phyloP scores from a whole-genome alignment of 2,797 vertebrate genomes.

The Gambusia yucatana region DNA sequence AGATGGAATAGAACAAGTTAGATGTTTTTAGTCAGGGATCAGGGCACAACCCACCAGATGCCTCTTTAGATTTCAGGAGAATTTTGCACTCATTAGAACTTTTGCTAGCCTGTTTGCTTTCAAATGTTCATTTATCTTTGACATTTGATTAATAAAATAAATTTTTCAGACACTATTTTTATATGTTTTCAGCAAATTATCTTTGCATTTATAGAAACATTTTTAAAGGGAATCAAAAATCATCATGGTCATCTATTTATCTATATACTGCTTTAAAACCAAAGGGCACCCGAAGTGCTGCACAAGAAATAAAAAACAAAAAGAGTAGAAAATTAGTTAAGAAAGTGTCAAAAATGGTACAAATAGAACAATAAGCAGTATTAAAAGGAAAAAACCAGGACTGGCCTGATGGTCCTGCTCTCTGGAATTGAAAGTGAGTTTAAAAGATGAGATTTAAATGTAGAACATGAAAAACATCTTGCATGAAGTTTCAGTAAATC shows the following conservation, averaged over 20 bases:
- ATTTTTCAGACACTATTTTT: not conserved
- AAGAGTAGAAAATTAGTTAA: no score
- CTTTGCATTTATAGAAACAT: not conserved
- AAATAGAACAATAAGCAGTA: no score
- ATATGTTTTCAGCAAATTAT: not conserved
- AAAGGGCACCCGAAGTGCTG: no score
- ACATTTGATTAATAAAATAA: not conserved
- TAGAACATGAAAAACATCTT: not conserved
- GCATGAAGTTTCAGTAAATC: not conserved
- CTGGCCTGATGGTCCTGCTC: no score
- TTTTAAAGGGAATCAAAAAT: not conserved
- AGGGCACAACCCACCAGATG: no score
- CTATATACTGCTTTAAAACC: no score
- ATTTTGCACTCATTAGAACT: not conserved
- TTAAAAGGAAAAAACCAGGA: no score
- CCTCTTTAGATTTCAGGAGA: not conserved
- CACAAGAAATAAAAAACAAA: no score
- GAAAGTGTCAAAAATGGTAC: no score
- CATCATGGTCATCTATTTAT: no score
- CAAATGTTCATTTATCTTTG: not conserved
- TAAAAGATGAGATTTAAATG: no score
- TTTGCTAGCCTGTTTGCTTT: not conserved
- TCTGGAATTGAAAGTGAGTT: no score
- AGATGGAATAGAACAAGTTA: not conserved
- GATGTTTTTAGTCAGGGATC: not conserved